A percentile compares a stretch with the other conserved stretches of the same genome.
Conservation (phyloP, 35 echinoderm and acorn worm species). For the Ptychodera flava region DNA sequence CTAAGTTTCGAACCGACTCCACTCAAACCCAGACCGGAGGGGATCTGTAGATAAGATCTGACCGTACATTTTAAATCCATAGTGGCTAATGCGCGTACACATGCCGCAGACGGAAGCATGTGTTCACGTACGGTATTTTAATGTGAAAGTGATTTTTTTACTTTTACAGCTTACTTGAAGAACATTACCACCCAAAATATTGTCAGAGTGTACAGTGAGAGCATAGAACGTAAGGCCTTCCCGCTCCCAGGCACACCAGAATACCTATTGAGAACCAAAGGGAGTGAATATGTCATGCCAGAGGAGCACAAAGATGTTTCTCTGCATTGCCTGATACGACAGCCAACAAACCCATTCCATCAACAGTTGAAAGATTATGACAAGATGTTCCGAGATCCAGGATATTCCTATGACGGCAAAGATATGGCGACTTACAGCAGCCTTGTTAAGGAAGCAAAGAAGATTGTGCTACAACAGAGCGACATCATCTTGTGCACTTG, state of each 20-base stretch:
- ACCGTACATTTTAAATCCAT: neutral
- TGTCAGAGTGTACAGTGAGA: constrained; percentile 11
- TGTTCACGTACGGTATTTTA: neutral
- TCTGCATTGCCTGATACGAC: constrained; percentile 24
- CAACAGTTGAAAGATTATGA: constrained; percentile 35
- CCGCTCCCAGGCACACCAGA: neutral
- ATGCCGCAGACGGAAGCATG: neutral
- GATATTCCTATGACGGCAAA: neutral
- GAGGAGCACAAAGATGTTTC: neutral
- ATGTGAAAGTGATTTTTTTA: neutral
- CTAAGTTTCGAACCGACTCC: no score
- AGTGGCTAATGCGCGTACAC: neutral
- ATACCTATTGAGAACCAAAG: no score
- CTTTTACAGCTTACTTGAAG: constrained; percentile 7
- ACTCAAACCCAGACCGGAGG: no score
- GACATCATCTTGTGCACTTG: constrained; percentile 58
- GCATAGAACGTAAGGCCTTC: constrained; percentile 4
- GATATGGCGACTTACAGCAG: neutral
- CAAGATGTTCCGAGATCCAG: constrained; percentile 4
- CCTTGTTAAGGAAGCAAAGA: neutral
- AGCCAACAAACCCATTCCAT: neutral
- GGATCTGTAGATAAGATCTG: no score
- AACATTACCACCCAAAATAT: neutral
- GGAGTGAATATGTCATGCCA: neutral
- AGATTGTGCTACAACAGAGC: constrained; percentile 13